Base-by-base conservation (phyloP, 2,797 vertebrate species). In the Chaetophractus vellerosus region DNA sequence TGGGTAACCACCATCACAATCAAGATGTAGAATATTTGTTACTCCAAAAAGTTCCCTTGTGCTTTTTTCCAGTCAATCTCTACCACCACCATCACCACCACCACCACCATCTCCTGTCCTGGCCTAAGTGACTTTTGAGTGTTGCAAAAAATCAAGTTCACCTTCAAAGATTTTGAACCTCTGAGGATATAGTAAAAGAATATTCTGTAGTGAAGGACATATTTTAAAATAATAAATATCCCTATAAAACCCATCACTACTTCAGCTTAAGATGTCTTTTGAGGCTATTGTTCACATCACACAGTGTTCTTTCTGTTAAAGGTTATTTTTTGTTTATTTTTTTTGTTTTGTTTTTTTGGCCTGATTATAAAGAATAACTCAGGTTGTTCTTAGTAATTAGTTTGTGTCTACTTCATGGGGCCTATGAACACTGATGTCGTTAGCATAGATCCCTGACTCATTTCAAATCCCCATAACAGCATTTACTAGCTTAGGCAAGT, bases 231-330 rank as follows among this genome's bases (percentile, higher is more conserved):
- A 55, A 64, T 26, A 75, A 83, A 3, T 6, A 63, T 50, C 14
- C 12, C 19, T 52, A 48, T 52, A 31, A 52, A 83, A 63, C 59
- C 66, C 61, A 12, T 38, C 4, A 19, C 28, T 41, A 9, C 57
- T 80, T 89, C 75, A 80, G 75, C 50, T 78, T 78, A 89, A 79
- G 50, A 79, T 59, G 50, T 69, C 75, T 90, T 36, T 68, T n/a
- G 26, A 79, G 48, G 28, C 55, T 57, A 68, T 68, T n/a, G 19
- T 80, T 57, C 63, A 3, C 50, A 64, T 63, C 28, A 31, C 45
- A 38, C 28, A 52, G 23, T 31, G 24, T 16, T 63, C 24, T 64
- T 88, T 64, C 36, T 9, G 36, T 55, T 26, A 45, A 69, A 33
- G 21, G n/a, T 61, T 76, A 9, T 45, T 45, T 8, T 45, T 45